phyloP scores from a whole-genome alignment of 2,888 invertebrate species.

The Apoda limacodes region DNA sequence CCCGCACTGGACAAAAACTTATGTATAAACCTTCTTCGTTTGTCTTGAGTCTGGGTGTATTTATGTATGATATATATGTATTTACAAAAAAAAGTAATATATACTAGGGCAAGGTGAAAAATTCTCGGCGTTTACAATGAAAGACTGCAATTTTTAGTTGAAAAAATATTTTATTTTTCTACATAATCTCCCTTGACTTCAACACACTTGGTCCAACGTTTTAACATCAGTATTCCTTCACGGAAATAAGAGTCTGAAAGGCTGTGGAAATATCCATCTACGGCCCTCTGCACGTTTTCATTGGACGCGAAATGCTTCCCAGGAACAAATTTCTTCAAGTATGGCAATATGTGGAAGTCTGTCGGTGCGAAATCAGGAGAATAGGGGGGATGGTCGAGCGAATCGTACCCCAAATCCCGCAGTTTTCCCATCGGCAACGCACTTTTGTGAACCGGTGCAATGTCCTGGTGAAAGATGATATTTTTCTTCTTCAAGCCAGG shows the following conservation, averaged over 20 bases:
- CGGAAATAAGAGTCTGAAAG: neutral
- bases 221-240: slow-evolving; percentile 5
- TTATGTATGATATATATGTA: no score
- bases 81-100: no score
- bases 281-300: no score
- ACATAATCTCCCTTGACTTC: slow-evolving; percentile 3
- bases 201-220: slow-evolving; percentile 4
- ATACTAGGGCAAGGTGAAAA: no score
- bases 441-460: no score
- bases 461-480: no score
- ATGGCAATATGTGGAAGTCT: neutral
- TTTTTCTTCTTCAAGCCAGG: no score
- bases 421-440: no score
- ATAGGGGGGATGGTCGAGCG: neutral
- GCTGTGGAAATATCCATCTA: neutral
- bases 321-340: neutral
- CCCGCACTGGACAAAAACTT: no score
- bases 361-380: neutral
- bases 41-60: no score
- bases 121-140: neutral
- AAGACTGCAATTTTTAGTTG: neutral
- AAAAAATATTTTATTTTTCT: slow-evolving; percentile 1
- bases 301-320: neutral
- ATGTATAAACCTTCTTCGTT: no score
- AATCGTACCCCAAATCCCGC: no score